phyloP scores from a whole-genome alignment of 2,797 vertebrate species.

The Phrynocephalus vlangalii region DNA sequence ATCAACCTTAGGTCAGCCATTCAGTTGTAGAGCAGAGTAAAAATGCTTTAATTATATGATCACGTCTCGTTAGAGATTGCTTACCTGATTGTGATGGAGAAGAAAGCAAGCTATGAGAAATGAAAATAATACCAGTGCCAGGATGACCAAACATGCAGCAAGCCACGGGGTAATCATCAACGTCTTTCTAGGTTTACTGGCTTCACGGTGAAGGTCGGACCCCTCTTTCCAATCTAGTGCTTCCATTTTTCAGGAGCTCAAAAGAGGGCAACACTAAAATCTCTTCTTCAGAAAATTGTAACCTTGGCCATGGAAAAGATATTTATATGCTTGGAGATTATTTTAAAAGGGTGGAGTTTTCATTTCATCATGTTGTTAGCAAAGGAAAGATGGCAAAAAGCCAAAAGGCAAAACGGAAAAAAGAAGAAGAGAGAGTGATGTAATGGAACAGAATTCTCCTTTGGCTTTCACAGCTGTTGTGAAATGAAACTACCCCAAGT shows the following conservation, averaged over 20 bases:
- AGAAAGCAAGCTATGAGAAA: neutral
- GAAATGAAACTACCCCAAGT: neutral
- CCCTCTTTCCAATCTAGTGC: neutral
- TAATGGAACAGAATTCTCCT: neutral
- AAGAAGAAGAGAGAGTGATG: neutral
- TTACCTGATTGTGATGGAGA: conserved; percentile 19
- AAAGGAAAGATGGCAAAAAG: neutral
- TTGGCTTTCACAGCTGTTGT: neutral
- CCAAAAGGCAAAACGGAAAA: too few species aligned
- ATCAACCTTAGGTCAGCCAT: neutral
- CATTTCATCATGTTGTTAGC: neutral
- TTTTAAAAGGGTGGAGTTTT: conserved; percentile 20
- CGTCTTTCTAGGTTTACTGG: neutral
- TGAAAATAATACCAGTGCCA: conserved; percentile 7
- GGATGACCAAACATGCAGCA: neutral
- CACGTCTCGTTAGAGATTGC: neutral
- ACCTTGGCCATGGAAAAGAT: neutral
- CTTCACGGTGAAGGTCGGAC: neutral
- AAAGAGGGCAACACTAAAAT: neutral
- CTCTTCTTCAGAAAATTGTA: neutral
- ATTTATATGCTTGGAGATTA: conserved; percentile 18
- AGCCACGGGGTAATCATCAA: neutral
- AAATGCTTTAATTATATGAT: neutral
- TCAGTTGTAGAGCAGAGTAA: neutral
- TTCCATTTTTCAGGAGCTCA: conserved; percentile 4